Evolutionary conservation across 92 coral and sea anemone genomes (phyloP), one percentile per base, ranked within the genome.

Genomic region (Zoanthus sansibaricus): DNA sequence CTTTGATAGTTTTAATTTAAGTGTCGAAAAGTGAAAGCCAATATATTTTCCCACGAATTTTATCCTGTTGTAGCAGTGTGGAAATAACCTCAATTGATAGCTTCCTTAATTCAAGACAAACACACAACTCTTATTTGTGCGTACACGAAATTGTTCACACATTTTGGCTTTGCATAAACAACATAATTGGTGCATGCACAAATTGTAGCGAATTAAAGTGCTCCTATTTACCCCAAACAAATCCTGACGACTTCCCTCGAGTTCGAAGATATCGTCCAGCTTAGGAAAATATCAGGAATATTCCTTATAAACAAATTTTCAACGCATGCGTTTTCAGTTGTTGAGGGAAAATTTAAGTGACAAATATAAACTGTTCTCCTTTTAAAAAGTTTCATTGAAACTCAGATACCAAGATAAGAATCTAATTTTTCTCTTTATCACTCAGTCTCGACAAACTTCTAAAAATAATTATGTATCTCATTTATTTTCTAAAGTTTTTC

Each of bases 181-280:
- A 91, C 75, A 86, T 91, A 76, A 91, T 91, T 83, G 88, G 84
- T 71, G 93, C 48, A 45, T 37, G n/a, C 45, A 69, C 42, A 46
- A 64, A 7, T 62, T 48, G 62, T 74, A 44, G 15, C 54, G 85
- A 30, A 64, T 67, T 80, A 80, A 80, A 5, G 14, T 17, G 85
- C 45, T 52, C 32, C 31, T 80, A 80, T 80, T 80, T 80, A 67
- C 25, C 47, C 61, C 54, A 80, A 80, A 80, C 85, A 80, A 80
- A 33, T 49, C 20, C 31, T 78, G 71, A 17, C 70, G 33, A 20
- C 17, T 55, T 78, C 83, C 62, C 18, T 45, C 37, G 70, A 55
- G 52, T 66, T 80, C 46, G 67, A 66, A 68, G 45, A 21, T 64
- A 42, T 72, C 21, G 47, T n/a, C 67, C 62, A 80, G 66, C 48